Conservation (phyloP, 2,888 invertebrate genomes). For the Diaphora mendica region DNA sequence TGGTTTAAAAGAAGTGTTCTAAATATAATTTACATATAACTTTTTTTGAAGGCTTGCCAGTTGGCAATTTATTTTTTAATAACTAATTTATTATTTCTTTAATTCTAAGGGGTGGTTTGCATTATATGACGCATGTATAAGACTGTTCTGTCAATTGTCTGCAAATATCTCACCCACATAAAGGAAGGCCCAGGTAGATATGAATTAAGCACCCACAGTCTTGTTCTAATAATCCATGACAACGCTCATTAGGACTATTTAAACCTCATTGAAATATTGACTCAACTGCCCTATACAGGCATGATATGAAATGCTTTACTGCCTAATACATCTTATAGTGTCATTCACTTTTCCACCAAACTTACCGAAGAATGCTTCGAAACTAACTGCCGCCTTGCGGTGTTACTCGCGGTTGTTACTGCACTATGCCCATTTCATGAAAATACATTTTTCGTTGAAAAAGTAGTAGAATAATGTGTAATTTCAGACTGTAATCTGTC, state of each 20-base stretch:
- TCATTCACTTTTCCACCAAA: constrained; percentile 25
- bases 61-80: constrained; percentile 32
- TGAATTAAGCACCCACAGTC: neutral
- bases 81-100: constrained; percentile 40
- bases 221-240: neutral
- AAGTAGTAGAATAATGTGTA: too few species aligned
- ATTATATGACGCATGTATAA: neutral
- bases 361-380: neutral
- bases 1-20: neutral
- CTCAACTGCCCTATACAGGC: neutral
- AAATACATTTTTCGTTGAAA: too few species aligned
- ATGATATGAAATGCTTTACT: neutral
- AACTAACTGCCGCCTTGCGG: too few species aligned
- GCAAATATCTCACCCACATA: neutral
- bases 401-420: too few species aligned
- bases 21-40: neutral
- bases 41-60: constrained; percentile 13
- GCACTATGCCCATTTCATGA: too few species aligned
- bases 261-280: neutral
- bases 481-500: too few species aligned
- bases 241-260: neutral
- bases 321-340: constrained; percentile 23
- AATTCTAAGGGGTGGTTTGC: constrained; percentile 13
- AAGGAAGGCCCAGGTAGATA: neutral
- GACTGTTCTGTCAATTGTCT: neutral